Evolutionary conservation across 2,797 vertebrate species (phyloP).

Genomic region (Taenioides sp.): DNA sequence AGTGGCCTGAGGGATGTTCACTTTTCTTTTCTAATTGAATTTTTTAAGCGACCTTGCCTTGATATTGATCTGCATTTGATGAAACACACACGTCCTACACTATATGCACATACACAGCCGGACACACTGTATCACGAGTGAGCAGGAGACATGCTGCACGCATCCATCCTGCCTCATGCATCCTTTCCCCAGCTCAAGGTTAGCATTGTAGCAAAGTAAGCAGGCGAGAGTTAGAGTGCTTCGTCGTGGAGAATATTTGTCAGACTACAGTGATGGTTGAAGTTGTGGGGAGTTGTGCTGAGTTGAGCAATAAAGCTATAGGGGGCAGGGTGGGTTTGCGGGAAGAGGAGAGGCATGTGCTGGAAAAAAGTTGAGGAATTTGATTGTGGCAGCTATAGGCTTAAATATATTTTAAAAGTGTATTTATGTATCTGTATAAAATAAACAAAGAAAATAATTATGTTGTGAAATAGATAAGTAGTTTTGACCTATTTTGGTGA

Average conservation of each 20-base stretch:
- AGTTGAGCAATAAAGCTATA: conserved; percentile 59
- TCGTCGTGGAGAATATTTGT: conserved; percentile 67
- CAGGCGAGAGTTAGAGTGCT: conserved; percentile 57
- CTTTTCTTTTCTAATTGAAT: conserved; percentile 74
- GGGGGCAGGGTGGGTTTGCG: conserved; percentile 29
- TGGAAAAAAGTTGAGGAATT: not conserved
- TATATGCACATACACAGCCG: conserved; percentile 24
- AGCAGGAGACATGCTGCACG: conserved; percentile 26
- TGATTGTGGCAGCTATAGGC: not conserved
- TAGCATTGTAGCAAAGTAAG: conserved; percentile 63
- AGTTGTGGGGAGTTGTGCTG: conserved; percentile 72
- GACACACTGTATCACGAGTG: not conserved
- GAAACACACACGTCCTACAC: conserved; percentile 38
- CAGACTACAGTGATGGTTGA: conserved; percentile 68
- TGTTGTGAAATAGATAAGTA: conserved; percentile 53
- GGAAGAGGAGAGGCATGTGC: conserved; percentile 7
- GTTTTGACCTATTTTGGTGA: conserved; percentile 72
- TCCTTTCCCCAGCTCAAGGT: conserved; percentile 72
- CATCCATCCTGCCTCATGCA: conserved; percentile 52
- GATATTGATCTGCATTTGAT: conserved; percentile 79
- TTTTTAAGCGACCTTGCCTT: conserved; percentile 77
- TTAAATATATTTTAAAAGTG: conserved; percentile 16
- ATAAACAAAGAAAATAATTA: conserved; percentile 29
- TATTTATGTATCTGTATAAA: conserved; percentile 37
- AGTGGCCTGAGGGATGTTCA: conserved; percentile 50